A percentile compares a stretch with the other conserved stretches of the same genome.
Evolutionary conservation across 2,797 vertebrate genomes (phyloP).

Genomic region (Pachyuromys duprasi): DNA sequence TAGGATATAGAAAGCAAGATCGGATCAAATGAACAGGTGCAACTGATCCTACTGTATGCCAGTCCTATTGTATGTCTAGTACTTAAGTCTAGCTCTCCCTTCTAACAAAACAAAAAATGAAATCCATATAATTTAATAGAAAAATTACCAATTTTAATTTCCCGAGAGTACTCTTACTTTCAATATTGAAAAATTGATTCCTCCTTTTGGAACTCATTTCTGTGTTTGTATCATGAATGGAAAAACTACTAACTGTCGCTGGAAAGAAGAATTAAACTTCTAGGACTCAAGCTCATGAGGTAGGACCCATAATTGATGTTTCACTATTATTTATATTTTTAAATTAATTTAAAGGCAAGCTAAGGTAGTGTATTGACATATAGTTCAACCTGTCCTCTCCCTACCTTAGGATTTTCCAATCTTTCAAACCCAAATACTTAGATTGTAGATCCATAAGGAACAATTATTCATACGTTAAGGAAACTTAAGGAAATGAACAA

Average conservation of each 20-base stretch:
- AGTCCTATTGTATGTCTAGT: neutral
- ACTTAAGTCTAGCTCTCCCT: neutral
- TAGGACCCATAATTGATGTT: neutral
- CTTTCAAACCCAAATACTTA: neutral
- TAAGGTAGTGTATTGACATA: too few species aligned
- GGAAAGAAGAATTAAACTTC: neutral
- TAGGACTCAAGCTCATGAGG: neutral
- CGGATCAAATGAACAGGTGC: neutral
- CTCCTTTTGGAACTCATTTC: neutral
- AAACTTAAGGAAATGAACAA: neutral
- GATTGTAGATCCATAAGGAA: neutral
- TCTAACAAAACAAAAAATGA: neutral
- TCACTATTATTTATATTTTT: neutral
- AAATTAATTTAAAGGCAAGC: neutral
- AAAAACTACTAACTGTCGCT: neutral
- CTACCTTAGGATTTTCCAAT: too few species aligned
- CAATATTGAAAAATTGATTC: neutral
- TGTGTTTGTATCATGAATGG: neutral
- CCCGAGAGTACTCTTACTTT: neutral
- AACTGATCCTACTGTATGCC: neutral
- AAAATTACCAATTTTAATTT: neutral
- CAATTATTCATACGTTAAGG: neutral
- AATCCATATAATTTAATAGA: neutral
- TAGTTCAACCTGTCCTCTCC: neutral
- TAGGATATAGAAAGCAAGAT: neutral